Percentiles rank a stretch among this genome's conserved stretches.
Conservation (phyloP, 2,113 vertebrate species). For the Monopterus albus region DNA sequence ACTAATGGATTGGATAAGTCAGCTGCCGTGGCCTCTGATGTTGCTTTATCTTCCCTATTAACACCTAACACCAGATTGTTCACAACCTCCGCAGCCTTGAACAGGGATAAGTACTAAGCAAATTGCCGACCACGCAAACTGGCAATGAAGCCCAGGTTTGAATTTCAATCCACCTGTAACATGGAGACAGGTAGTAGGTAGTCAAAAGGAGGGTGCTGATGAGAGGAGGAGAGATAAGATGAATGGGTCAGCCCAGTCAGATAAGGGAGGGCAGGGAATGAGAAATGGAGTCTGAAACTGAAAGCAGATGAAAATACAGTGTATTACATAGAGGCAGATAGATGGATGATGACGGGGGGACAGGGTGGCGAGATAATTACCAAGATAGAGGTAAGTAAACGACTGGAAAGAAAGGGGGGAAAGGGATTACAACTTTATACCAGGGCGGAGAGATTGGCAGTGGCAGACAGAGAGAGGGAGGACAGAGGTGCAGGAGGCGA, state of each 20-base stretch:
- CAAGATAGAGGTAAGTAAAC: conserved; percentile 75
- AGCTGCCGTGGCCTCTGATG: conserved; percentile 30
- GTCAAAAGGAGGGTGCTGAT: conserved; percentile 60
- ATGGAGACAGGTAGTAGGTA: conserved; percentile 53
- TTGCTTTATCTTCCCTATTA: conserved; percentile 65
- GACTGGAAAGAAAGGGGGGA: conserved; percentile 65
- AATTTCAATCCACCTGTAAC: conserved; percentile 70
- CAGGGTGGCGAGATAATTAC: conserved; percentile 78
- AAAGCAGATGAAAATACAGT: conserved; percentile 78
- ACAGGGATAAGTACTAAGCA: conserved; percentile 52
- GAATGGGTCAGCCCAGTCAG: conserved; percentile 73
- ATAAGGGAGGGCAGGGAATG: conserved; percentile 76
- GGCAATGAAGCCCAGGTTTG: conserved; percentile 63
- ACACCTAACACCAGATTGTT: conserved; percentile 55
- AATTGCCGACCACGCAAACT: conserved; percentile 52
- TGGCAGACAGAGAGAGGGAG: conserved; percentile 27
- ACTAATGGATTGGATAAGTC: conserved; percentile 48
- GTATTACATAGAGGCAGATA: conserved; percentile 79
- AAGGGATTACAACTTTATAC: conserved; percentile 71
- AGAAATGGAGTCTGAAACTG: conserved; percentile 68
- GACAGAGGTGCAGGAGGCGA: conserved; percentile 35
- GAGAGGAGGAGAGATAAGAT: conserved; percentile 67
- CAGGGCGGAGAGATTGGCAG: conserved; percentile 56
- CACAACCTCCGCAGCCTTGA: conserved; percentile 49
- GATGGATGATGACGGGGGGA: conserved; percentile 71